Base-by-base conservation (phyloP, 2,888 invertebrate genomes). In the Koerneria pararmatus region DNA sequence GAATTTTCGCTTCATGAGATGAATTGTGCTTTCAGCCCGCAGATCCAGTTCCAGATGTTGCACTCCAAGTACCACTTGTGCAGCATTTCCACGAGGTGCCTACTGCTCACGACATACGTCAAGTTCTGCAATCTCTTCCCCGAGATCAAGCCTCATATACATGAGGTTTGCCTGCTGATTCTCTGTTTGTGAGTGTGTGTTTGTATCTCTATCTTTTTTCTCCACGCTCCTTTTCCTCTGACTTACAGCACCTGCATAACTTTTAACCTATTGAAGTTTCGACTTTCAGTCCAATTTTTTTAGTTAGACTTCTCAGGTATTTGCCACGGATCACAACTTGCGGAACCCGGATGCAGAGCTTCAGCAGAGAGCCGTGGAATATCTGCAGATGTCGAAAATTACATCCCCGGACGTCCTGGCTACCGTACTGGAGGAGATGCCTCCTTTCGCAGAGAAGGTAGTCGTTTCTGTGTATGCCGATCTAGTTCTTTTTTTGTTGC, bases 91-190 rank as follows among this genome's bases (percentile, higher is more conserved):
- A 99, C 60, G 19, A 89, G 97, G 80, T 97, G 97, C 73, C 88
- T 99, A 31, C 86, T 99, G 57, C 88, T 98, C 65, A 95, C 98
- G 34, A 97, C 98, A 6, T 99, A 98, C 84, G 94, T 99, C 79
- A 98, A 99, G 87, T 97, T 99, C 85, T 91, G 98, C 72, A 98
- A 98, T 87, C 88, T 99, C 62, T 99, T 98, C 86, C 95, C 97
- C 61, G 98, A 99, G 88, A 97, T 98, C 82, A 92, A 95, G 85
- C 88, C 89, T 73, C 91, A 92, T 80, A 94, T 97, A 69, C 95
- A 95, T 85, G 93, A 93, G 85, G 92, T 97, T n/a, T 15, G 64
- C 8, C 41, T 41, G 8, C 41, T 8, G 8, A 11, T 8, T 8
- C 41, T 19, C 19, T 19, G 8, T 41, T 19, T 19, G 8, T 41